Evolutionary conservation across 2,888 invertebrate genomes (phyloP).

Genomic region (Epirrhoe tristata): DNA sequence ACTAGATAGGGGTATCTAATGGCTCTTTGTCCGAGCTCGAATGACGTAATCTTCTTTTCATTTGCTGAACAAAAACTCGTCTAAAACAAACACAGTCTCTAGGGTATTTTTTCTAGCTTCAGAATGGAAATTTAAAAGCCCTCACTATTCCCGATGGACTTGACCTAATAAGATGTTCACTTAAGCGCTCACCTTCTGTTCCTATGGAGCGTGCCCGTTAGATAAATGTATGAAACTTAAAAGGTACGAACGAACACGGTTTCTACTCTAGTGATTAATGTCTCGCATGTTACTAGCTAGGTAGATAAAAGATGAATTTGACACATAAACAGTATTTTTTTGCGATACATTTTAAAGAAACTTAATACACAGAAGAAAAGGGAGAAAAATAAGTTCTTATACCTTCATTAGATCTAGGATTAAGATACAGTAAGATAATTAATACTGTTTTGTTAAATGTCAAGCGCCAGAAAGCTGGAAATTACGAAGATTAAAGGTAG

Average conservation of each 20-base stretch:
- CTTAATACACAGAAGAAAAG: no score
- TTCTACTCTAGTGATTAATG: neutral
- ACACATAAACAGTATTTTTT: no score
- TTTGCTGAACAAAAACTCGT: constrained; percentile 21
- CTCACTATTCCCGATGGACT: constrained; percentile 17
- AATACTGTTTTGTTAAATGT: constrained; percentile 47
- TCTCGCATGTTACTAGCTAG: neutral
- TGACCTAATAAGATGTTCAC: constrained; percentile 23
- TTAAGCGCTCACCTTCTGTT: constrained; percentile 8
- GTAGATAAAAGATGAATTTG: no score
- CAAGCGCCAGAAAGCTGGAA: constrained; percentile 46
- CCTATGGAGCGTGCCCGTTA: neutral
- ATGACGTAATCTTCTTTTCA: constrained; percentile 19
- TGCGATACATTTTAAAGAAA: no score
- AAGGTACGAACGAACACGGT: neutral
- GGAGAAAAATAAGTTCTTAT: neutral
- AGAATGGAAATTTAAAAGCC: constrained; percentile 30
- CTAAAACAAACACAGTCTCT: constrained; percentile 20
- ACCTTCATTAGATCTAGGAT: constrained; percentile 10
- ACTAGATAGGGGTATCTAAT: neutral
- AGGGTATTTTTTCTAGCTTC: constrained; percentile 25
- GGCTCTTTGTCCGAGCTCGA: constrained; percentile 15
- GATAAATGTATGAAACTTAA: neutral
- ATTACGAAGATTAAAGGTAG: constrained; percentile 28
- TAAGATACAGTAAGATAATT: constrained; percentile 36